Conservation (phyloP, 2,888 invertebrate genomes). For the Abscondita cerata region DNA sequence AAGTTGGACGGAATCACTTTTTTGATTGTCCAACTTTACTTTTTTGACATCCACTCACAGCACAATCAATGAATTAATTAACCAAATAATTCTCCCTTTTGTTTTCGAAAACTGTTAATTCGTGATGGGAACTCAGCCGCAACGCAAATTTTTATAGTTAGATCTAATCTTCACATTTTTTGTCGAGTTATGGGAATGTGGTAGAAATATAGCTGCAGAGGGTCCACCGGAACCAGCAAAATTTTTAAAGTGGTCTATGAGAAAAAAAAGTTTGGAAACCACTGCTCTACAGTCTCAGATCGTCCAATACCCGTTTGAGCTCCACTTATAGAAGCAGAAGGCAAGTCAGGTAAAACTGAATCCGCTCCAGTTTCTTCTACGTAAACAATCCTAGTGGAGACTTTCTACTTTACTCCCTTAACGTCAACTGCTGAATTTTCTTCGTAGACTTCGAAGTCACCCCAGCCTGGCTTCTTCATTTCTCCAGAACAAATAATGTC, state of each 20-base stretch:
- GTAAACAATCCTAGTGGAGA: neutral
- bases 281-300: neutral
- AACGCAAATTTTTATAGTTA: neutral
- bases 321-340: neutral
- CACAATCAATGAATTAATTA: no score
- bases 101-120: no score
- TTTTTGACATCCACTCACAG: no score
- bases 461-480: neutral
- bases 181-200: neutral
- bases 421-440: neutral
- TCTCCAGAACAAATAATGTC: slow-evolving; percentile 4
- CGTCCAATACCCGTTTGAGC: neutral
- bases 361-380: neutral
- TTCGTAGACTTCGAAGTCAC: neutral
- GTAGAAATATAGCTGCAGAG: neutral
- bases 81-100: no score
- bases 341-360: neutral
- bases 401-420: neutral
- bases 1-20: no score
- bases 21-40: no score
- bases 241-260: neutral
- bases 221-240: neutral
- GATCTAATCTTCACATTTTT: slow-evolving; percentile 1
- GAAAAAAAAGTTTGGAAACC: slow-evolving; percentile 1
- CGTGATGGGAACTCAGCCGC: neutral